Percentiles rank a stretch among this genome's conserved stretches.
Evolutionary conservation across 1,140 invertebrate genomes (phyloP).

Genomic region (Lasioglossum baleicum): DNA sequence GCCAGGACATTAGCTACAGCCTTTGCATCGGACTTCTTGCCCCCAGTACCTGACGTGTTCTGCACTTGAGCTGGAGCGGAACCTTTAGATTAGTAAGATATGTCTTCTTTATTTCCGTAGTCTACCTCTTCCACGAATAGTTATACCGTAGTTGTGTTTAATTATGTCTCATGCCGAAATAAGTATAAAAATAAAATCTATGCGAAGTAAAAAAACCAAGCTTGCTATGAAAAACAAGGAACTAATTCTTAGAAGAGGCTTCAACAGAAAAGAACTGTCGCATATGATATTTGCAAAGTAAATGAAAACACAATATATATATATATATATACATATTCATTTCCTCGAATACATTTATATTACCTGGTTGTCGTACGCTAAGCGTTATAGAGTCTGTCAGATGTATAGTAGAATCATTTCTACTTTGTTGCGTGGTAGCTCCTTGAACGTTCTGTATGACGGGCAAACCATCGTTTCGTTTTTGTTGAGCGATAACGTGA

Average conservation of each 20-base stretch:
- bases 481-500: constrained; percentile 86
- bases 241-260: constrained; percentile 41
- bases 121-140: constrained; percentile 59
- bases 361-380: constrained; percentile 82
- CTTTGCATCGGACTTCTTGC: constrained; percentile 84
- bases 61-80: constrained; percentile 75
- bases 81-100: constrained; percentile 76
- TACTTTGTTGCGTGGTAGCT: constrained; percentile 78
- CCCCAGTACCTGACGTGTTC: constrained; percentile 58
- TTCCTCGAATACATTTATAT: constrained; percentile 12
- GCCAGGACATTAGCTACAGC: constrained; percentile 88
- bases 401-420: constrained; percentile 82
- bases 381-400: constrained; percentile 84
- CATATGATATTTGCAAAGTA: not conserved
- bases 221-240: not conserved
- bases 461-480: constrained; percentile 85
- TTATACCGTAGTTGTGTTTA: not conserved
- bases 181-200: constrained; percentile 16
- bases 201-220: not conserved
- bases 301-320: constrained; percentile 13
- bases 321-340: constrained; percentile 6
- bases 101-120: constrained; percentile 57
- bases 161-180: not conserved
- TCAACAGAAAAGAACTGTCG: not conserved
- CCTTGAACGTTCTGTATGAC: constrained; percentile 88